Base-by-base conservation (phyloP, 2,888 invertebrate species). In the Agapetus fuscipes region DNA sequence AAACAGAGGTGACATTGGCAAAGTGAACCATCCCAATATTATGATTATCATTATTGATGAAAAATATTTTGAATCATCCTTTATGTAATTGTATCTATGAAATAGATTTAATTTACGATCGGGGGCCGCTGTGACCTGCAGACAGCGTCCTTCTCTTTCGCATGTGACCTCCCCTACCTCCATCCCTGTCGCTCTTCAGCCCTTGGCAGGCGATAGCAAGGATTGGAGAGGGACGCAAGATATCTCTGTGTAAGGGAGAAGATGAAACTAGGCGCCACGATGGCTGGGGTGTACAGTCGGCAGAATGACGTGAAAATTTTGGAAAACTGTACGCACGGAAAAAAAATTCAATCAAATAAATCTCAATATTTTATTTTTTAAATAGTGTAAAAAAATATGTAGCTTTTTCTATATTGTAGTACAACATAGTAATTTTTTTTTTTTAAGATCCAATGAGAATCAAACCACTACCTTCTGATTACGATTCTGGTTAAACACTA, bases 51-150 rank as follows among this genome's bases (percentile, higher is more conserved):
- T n/a, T n/a, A n/a, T n/a, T n/a, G n/a, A n/a, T n/a, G n/a, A n/a
- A n/a, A n/a, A n/a, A n/a, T n/a, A n/a, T n/a, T n/a, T n/a, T n/a
- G 20, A 4, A 20, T 20, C 20, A 20, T 6, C 20, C 20, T 20
- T 4, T 20, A 20, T 20, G 9, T 6, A 9, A 20, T 20, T 20
- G 5, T 6, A 20, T 20, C 20, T 29, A 20, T 32, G 42, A 35
- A 32, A 36, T 42, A 34, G 43, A 46, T 46, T 46, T 42, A 46
- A 46, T 46, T 46, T 46, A 43, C 46, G 42, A 43, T 31, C 26
- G 34, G 28, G 33, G n/a, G n/a, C 27, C 40, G 24, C 20, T 36
- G 36, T 46, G 42, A 42, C 40, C 20, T 9, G 11, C 28, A 15
- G 12, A 32, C 41, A 32, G 37, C 17, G 12, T 41, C 30, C 28